Conservation (phyloP, 2,113 vertebrate genomes). For the Myxocyprinus asiaticus region DNA sequence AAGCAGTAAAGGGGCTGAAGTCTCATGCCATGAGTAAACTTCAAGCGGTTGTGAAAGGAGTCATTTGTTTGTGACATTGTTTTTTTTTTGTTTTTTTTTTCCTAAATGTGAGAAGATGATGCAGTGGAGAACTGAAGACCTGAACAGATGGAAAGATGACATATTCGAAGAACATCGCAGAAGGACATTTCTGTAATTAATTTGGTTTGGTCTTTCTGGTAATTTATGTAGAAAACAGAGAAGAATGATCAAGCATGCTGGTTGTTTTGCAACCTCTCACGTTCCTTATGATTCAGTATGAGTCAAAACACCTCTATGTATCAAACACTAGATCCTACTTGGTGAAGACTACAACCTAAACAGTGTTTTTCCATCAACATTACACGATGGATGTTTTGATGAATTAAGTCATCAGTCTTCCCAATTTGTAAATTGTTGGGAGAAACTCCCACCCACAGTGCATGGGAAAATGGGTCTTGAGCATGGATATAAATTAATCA, state of each 20-base stretch:
- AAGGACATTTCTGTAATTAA: neutral
- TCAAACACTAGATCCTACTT: slow-evolving; percentile 20
- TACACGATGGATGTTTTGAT: slow-evolving; percentile 24
- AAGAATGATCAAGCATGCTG: neutral
- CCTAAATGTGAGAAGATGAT: neutral
- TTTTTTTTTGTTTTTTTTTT: too few relatives aligned
- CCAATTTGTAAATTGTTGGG: slow-evolving; percentile 42
- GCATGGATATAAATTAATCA: slow-evolving; percentile 9
- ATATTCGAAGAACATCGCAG: neutral
- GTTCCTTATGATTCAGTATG: neutral
- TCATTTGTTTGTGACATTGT: neutral
- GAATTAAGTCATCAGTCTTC: slow-evolving; percentile 26
- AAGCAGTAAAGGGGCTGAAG: slow-evolving; percentile 15
- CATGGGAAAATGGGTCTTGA: slow-evolving; percentile 12
- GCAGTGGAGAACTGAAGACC: neutral
- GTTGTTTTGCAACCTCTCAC: neutral
- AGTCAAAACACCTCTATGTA: slow-evolving; percentile 23
- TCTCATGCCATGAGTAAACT: slow-evolving; percentile 28
- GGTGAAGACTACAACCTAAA: neutral
- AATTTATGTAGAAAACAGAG: neutral
- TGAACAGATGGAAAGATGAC: too few relatives aligned
- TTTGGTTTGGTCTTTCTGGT: neutral
- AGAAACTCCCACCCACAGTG: slow-evolving; percentile 30
- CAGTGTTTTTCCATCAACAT: slow-evolving; percentile 33
- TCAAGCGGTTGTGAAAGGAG: too few relatives aligned